phyloP scores from a whole-genome alignment of 2,888 invertebrate species.

The Drosophila ochracea region DNA sequence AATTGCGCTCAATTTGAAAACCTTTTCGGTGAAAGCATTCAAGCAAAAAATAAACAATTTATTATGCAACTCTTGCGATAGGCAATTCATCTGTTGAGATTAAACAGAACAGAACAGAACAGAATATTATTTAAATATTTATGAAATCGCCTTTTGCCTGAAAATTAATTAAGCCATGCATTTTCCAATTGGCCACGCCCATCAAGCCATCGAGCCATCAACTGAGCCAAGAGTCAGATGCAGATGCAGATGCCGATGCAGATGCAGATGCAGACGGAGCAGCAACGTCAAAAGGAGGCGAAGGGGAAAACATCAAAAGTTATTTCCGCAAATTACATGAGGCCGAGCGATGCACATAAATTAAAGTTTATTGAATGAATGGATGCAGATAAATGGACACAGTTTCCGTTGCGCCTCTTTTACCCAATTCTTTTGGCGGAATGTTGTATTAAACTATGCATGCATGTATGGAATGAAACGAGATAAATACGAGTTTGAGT shows the following conservation, averaged over 20 bases:
- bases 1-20: background rate
- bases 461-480: background rate
- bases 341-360: constrained; percentile 57
- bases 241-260: too few relatives aligned
- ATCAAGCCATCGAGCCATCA: background rate
- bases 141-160: constrained; percentile 54
- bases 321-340: constrained; percentile 74
- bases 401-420: background rate
- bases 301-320: constrained; percentile 61
- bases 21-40: background rate
- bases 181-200: constrained; percentile 55
- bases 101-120: too few relatives aligned
- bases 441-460: constrained; percentile 20
- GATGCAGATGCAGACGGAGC: background rate
- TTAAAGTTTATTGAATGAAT: constrained; percentile 66
- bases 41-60: constrained; percentile 2
- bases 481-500: constrained; percentile 65
- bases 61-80: constrained; percentile 14
- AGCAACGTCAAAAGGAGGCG: background rate
- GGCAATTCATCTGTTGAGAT: background rate
- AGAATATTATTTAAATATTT: constrained; percentile 65
- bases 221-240: background rate
- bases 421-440: background rate
- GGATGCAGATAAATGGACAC: constrained; percentile 11
- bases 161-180: constrained; percentile 73